Evolutionary conservation across 1,140 invertebrate species (phyloP).

Genomic region (Nymphalis io): DNA sequence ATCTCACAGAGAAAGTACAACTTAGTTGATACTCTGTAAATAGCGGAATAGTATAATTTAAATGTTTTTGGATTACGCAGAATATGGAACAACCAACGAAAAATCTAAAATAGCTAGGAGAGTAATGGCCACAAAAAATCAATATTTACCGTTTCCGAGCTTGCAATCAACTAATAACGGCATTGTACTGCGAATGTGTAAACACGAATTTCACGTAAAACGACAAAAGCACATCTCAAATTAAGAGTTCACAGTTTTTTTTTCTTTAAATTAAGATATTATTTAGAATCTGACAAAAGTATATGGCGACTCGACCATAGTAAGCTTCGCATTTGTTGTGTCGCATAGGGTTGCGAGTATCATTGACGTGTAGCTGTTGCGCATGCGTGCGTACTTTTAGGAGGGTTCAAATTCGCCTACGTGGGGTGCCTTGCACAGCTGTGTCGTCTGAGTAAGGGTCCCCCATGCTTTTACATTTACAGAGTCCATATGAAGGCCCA

Average conservation of each 20-base stretch:
- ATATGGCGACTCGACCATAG: slow-evolving; percentile 58
- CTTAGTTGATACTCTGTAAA: no score
- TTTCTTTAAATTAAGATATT: slow-evolving; percentile 25
- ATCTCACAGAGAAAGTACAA: no score
- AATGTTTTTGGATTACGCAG: no score
- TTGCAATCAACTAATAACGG: slow-evolving; percentile 67
- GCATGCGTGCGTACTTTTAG: slow-evolving; percentile 70
- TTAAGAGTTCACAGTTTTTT: slow-evolving; percentile 38
- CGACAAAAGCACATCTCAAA: slow-evolving; percentile 60
- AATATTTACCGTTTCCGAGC: slow-evolving; percentile 76
- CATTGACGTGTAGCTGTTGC: slow-evolving; percentile 58
- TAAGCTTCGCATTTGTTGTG: slow-evolving; percentile 55
- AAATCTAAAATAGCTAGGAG: background rate
- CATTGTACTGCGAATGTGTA: slow-evolving; percentile 54
- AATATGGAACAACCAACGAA: background rate
- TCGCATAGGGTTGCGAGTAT: slow-evolving; percentile 52
- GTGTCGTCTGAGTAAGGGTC: slow-evolving; percentile 48
- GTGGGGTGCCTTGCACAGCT: slow-evolving; percentile 70
- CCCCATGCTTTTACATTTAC: slow-evolving; percentile 45
- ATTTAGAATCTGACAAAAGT: slow-evolving; percentile 42
- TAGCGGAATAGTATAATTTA: no score
- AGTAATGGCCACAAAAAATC: slow-evolving; percentile 68
- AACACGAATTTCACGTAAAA: slow-evolving; percentile 58
- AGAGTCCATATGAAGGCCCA: slow-evolving; percentile 27
- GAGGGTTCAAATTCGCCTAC: slow-evolving; percentile 63